Conservation (phyloP, 1,140 invertebrate species). For the Batillaria attramentaria region DNA sequence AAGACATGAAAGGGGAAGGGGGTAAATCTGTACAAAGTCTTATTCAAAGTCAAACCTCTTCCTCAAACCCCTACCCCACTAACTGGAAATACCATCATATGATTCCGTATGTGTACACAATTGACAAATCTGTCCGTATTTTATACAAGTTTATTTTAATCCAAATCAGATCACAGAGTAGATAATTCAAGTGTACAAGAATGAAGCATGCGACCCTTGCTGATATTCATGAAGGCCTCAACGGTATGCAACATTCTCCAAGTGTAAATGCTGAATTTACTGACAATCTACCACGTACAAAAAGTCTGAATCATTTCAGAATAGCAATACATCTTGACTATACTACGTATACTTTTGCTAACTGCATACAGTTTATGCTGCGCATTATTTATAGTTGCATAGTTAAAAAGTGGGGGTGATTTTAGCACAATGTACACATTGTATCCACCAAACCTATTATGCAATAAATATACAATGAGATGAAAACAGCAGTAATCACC, state of each 20-base stretch:
- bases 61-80: no score
- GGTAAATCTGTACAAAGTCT: no score
- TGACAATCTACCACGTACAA: neutral
- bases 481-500: neutral
- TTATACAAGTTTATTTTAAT: neutral
- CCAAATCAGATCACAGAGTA: conserved; percentile 16
- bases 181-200: neutral
- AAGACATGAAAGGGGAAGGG: no score
- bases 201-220: neutral
- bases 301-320: neutral
- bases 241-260: neutral
- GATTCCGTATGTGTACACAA: no score
- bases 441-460: conserved; percentile 14
- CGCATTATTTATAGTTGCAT: conserved; percentile 1
- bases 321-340: neutral
- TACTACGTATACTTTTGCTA: neutral
- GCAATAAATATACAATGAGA: conserved; percentile 18
- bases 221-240: neutral
- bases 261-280: neutral
- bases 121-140: no score
- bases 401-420: neutral
- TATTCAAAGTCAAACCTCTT: no score
- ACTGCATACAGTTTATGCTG: neutral
- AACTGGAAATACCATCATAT: no score
- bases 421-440: neutral